Percentiles rank a stretch among this genome's conserved stretches.
Evolutionary conservation across 2,888 invertebrate genomes (phyloP).

Genomic region (Timema cristinae): DNA sequence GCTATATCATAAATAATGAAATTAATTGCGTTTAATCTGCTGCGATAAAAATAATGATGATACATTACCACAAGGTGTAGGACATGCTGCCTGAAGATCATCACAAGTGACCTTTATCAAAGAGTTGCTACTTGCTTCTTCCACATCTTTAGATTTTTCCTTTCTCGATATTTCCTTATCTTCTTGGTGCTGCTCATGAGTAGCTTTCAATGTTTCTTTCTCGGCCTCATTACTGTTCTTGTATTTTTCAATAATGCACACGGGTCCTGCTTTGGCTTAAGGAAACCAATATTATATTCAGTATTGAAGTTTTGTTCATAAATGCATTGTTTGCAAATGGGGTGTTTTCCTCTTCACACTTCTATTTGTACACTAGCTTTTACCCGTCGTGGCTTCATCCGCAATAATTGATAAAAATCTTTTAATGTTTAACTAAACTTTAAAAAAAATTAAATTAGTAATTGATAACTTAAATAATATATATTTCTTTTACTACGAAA

Average conservation of each 20-base stretch:
- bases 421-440: no score
- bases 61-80: slow-evolving; percentile 2
- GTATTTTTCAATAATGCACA: slow-evolving; percentile 12
- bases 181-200: slow-evolving; percentile 10
- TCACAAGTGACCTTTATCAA: slow-evolving; percentile 9
- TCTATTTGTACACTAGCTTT: slow-evolving; percentile 8
- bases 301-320: slow-evolving; percentile 18
- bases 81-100: slow-evolving; percentile 5
- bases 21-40: slow-evolving; percentile 15
- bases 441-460: no score
- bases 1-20: slow-evolving; percentile 21
- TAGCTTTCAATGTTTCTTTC: background rate
- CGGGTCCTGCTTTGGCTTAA: slow-evolving; percentile 8
- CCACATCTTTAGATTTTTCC: slow-evolving; percentile 14
- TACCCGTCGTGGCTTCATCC: no score
- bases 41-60: slow-evolving; percentile 13
- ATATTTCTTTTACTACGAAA: no score
- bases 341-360: background rate
- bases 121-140: slow-evolving; percentile 15
- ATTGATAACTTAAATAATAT: no score
- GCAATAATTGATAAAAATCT: no score
- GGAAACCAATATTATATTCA: slow-evolving; percentile 16
- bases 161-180: slow-evolving; percentile 7
- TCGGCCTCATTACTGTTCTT: slow-evolving; percentile 3
- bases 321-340: slow-evolving; percentile 9